A percentile compares a stretch with the other conserved stretches of the same genome.
Evolutionary conservation across 64 coral and sea anemone species (phyloP).

Genomic region (Pocillopora verrucosa): DNA sequence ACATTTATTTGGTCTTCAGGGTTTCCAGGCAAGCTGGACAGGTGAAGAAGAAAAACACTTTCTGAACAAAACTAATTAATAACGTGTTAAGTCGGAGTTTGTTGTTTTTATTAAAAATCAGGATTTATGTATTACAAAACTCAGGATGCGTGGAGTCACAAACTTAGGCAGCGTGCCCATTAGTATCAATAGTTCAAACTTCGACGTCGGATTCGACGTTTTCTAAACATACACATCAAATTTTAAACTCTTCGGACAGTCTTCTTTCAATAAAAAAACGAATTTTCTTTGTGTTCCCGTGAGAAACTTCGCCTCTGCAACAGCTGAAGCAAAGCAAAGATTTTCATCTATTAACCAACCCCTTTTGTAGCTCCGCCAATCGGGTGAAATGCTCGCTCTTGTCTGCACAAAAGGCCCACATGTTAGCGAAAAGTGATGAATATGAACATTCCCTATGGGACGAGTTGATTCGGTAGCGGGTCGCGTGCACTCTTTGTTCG

Average conservation of each 20-base stretch:
- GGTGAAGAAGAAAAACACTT: not conserved
- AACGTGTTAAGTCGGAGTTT: not conserved
- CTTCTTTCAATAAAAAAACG: slow-evolving; percentile 10
- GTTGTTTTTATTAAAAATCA: not conserved
- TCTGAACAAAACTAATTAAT: not conserved
- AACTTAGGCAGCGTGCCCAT: not conserved
- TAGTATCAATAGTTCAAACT: not conserved
- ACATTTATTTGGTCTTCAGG: not conserved
- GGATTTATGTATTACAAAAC: not conserved
- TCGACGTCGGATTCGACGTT: not conserved
- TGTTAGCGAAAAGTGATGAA: slow-evolving; percentile 64
- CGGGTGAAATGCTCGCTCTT: slow-evolving; percentile 31
- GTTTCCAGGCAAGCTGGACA: not conserved
- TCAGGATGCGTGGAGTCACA: not conserved
- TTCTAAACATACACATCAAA: slow-evolving; percentile 2
- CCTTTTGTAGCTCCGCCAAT: slow-evolving; percentile 69
- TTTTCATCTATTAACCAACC: slow-evolving; percentile 70
- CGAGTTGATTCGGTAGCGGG: slow-evolving; percentile 68
- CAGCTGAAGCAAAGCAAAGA: slow-evolving; percentile 69
- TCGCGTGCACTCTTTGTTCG: slow-evolving; percentile 94
- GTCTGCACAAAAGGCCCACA: slow-evolving; percentile 74
- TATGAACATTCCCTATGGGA: slow-evolving; percentile 72
- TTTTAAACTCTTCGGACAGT: not conserved
- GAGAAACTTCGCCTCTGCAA: slow-evolving; percentile 61
- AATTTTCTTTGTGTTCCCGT: slow-evolving; percentile 58